These are phyloP conservation scores for Pegoplata infirma DNA, from an alignment of 2,888 invertebrate genomes.

Conservation along the genomic window DNA sequence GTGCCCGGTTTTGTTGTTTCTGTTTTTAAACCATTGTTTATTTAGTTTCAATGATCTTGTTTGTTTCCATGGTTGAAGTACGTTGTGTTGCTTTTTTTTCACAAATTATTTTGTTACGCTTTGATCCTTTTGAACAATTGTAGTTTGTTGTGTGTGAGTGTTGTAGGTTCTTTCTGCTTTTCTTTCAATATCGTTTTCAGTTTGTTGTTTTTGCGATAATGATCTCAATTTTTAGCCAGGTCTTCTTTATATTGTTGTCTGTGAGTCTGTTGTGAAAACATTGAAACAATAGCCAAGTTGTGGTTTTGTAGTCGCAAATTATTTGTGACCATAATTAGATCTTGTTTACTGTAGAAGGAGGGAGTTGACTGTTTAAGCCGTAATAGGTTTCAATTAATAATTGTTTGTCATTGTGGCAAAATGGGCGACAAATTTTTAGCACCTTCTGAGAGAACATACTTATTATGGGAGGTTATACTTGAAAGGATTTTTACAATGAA, in stretches of 20 bases:
- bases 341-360: constrained; percentile 52
- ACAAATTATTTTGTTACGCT: constrained; percentile 75
- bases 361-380: constrained; percentile 44
- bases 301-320: constrained; percentile 51
- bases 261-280: constrained; percentile 56
- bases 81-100: constrained; percentile 20
- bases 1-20: constrained; percentile 1
- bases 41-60: constrained; percentile 48
- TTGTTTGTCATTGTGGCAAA: constrained; percentile 62
- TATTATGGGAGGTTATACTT: background rate
- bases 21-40: constrained; percentile 43
- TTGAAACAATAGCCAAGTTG: constrained; percentile 45
- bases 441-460: constrained; percentile 48
- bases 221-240: constrained; percentile 66
- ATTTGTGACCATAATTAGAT: constrained; percentile 63
- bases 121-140: constrained; percentile 58
- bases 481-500: background rate
- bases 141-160: constrained; percentile 29
- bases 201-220: constrained; percentile 67
- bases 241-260: constrained; percentile 67
- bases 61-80: constrained; percentile 7
- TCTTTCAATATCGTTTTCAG: constrained; percentile 45
- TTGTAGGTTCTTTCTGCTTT: background rate
- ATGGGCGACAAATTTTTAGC: constrained; percentile 62
- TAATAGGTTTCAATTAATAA: constrained; percentile 61